Percentiles rank a stretch among this genome's conserved stretches.
phyloP scores from a whole-genome alignment of 2,113 vertebrate genomes.

The Glareola pratincola region DNA sequence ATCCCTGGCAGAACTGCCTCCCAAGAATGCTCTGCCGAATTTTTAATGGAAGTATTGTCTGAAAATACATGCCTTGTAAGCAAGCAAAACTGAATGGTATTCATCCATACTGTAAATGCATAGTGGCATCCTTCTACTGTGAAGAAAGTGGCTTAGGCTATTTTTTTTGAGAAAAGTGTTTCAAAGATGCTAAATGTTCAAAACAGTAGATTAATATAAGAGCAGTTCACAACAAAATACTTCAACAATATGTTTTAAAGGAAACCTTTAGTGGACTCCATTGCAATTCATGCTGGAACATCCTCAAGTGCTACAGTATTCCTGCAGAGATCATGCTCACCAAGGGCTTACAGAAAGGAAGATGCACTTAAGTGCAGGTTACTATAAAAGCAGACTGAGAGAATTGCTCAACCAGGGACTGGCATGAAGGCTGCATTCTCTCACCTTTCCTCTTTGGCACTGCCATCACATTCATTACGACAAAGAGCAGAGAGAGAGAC shows the following conservation, averaged over 20 bases:
- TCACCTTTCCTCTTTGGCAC: background rate
- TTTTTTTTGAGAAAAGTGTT: background rate
- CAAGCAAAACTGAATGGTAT: background rate
- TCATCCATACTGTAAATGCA: background rate
- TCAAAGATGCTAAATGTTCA: background rate
- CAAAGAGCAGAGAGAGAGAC: background rate
- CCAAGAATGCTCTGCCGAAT: background rate
- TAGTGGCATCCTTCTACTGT: background rate
- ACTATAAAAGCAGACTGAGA: background rate
- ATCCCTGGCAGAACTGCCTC: constrained; percentile 19
- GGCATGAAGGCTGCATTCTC: background rate
- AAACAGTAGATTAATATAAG: background rate
- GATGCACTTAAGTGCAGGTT: background rate
- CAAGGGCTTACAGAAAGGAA: background rate
- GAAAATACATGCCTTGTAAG: constrained; percentile 7
- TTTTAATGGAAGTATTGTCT: constrained; percentile 27
- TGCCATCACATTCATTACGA: background rate
- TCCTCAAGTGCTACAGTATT: background rate
- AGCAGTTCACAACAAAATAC: background rate
- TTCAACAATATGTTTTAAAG: background rate
- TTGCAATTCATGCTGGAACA: background rate
- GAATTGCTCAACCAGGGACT: background rate
- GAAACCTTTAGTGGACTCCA: background rate
- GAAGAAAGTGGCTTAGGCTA: background rate
- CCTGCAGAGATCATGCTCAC: background rate